Conservation (phyloP, 2,797 vertebrate genomes). For the Uromys caudimaculatus region DNA sequence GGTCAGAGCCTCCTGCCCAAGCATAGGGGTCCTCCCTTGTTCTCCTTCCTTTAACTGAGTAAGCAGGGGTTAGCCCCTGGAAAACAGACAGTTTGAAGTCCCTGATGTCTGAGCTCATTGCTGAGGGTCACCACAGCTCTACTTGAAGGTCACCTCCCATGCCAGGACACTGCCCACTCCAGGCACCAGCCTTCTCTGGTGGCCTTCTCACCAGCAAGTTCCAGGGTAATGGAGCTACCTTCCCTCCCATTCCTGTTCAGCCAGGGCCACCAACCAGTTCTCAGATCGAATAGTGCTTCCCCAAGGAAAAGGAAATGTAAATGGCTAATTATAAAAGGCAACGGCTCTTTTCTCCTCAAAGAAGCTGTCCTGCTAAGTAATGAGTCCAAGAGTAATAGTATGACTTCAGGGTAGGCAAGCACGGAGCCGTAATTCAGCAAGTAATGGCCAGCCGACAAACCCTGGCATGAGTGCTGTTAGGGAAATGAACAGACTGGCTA, state of each 20-base stretch:
- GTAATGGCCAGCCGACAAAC: not conserved
- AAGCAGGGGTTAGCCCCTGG: not conserved
- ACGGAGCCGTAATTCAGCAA: slow-evolving; percentile 47
- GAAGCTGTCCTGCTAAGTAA: slow-evolving; percentile 67
- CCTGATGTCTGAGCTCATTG: not conserved
- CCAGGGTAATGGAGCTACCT: not conserved
- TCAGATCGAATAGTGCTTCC: slow-evolving; percentile 59
- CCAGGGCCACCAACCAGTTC: not conserved
- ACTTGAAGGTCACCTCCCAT: not conserved
- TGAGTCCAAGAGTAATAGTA: slow-evolving; percentile 56
- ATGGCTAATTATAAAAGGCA: slow-evolving; percentile 72
- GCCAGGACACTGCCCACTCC: not conserved
- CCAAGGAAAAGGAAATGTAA: slow-evolving; percentile 69
- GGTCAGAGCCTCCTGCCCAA: not conserved
- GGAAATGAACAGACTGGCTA: not conserved
- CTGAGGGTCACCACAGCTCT: not conserved
- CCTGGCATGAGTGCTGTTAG: not conserved
- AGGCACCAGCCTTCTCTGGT: accelerated
- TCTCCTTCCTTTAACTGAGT: not conserved
- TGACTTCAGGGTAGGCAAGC: slow-evolving; percentile 56
- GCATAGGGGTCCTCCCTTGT: not conserved
- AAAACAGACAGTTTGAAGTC: not conserved
- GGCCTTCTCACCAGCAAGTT: not conserved
- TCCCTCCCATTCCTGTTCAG: not conserved
- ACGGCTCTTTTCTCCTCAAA: slow-evolving; percentile 33